Evolutionary conservation across 2,797 vertebrate genomes (phyloP).

Genomic region (Eupleurogrammus muticus): DNA sequence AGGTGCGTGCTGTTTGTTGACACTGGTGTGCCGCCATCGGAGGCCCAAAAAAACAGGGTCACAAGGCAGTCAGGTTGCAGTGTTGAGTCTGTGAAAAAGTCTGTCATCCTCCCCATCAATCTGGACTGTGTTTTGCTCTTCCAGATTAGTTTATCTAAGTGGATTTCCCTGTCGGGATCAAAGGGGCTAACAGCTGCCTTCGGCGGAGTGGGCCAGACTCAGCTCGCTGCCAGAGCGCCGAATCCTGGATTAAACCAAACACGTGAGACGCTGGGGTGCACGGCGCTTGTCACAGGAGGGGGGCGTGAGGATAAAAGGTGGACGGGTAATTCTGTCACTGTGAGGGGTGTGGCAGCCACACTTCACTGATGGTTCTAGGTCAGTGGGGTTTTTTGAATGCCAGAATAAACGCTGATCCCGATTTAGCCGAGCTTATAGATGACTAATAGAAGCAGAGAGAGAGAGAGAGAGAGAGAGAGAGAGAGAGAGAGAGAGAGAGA

Average conservation of each 20-base stretch:
- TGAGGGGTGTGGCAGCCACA: conserved; percentile 1
- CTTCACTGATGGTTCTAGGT: conserved; percentile 59
- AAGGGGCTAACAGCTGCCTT: conserved; percentile 80
- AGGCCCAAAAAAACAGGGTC: conserved; percentile 17
- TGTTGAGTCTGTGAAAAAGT: conserved; percentile 21
- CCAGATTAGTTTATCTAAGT: conserved; percentile 81
- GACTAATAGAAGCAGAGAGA: conserved; percentile 69
- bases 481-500: conserved; percentile 54
- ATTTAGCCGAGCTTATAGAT: conserved; percentile 76
- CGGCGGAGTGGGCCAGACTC: conserved; percentile 68
- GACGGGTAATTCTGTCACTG: neutral
- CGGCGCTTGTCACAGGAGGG: conserved; percentile 18
- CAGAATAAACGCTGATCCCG: conserved; percentile 69
- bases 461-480: conserved; percentile 39
- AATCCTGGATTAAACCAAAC: conserved; percentile 82
- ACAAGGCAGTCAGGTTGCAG: conserved; percentile 23
- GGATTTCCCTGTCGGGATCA: conserved; percentile 82
- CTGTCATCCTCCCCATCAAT: conserved; percentile 48
- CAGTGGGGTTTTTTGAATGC: conserved; percentile 55
- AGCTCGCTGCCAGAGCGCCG: conserved; percentile 71
- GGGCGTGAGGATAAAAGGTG: conserved; percentile 30
- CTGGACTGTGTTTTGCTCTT: conserved; percentile 42
- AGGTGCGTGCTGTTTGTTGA: neutral
- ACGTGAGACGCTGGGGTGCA: conserved; percentile 52
- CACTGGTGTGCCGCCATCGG: neutral